Evolutionary conservation across 1,140 invertebrate genomes (phyloP).

Genomic region (Zaprionus taronus): DNA sequence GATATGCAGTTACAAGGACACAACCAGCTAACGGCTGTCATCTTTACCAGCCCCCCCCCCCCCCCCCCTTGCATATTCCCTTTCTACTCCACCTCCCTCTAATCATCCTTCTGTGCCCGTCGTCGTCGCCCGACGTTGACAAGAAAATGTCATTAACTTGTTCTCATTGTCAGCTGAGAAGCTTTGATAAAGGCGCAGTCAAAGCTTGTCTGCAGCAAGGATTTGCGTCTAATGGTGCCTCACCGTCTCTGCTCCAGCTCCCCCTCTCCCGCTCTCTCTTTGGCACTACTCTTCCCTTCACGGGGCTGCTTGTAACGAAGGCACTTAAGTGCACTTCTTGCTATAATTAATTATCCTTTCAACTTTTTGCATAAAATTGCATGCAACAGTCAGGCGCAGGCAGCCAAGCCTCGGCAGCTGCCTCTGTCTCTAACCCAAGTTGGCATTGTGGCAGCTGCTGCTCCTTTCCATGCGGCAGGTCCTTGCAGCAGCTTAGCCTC

Average conservation of each 20-base stretch:
- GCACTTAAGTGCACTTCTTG: conserved; percentile 83
- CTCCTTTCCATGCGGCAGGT: conserved; percentile 5
- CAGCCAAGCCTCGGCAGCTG: conserved; percentile 9
- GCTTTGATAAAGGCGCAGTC: conserved; percentile 78
- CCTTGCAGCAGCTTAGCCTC: conserved; percentile 21
- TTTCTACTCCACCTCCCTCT: not conserved
- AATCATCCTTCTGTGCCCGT: not conserved
- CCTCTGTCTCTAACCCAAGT: conserved; percentile 25
- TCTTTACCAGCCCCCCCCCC: not conserved
- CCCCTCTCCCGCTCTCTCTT: not conserved
- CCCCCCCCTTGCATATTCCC: no score
- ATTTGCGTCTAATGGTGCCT: conserved; percentile 74
- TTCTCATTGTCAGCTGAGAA: conserved; percentile 76
- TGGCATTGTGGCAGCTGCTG: conserved; percentile 5
- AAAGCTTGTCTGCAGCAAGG: conserved; percentile 71
- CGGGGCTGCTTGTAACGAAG: conserved; percentile 74
- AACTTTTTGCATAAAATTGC: conserved; percentile 83
- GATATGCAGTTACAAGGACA: conserved; percentile 57
- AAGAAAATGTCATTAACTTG: conserved; percentile 83
- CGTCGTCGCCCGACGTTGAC: conserved; percentile 50
- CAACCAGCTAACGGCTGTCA: not conserved
- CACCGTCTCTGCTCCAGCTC: not conserved
- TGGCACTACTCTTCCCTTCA: not conserved
- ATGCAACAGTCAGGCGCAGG: conserved; percentile 67
- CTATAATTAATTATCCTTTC: conserved; percentile 83